Percentiles rank a stretch among this genome's conserved stretches.
Conservation (phyloP, 2,113 vertebrate species). For the Crotalus viridis region DNA sequence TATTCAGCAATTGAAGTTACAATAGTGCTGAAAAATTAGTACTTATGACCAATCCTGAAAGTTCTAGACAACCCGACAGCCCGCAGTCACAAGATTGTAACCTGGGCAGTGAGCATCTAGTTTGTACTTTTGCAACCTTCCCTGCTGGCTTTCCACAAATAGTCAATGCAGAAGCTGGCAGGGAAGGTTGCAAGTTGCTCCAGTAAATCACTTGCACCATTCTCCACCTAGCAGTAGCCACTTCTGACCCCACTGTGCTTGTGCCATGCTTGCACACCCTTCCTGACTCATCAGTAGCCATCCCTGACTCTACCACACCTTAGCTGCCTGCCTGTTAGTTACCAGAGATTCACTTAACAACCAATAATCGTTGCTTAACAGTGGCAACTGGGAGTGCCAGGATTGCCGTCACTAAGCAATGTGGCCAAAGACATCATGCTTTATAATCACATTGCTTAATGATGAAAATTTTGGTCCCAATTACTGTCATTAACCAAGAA, state of each 20-base stretch:
- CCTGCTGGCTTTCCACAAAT: neutral
- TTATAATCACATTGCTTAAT: neutral
- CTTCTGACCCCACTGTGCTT: neutral
- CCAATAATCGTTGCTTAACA: neutral
- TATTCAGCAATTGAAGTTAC: neutral
- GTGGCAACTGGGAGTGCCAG: neutral
- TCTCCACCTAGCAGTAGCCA: neutral
- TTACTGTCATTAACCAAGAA: neutral
- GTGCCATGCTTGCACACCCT: neutral
- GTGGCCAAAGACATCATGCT: neutral
- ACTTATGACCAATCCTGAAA: neutral
- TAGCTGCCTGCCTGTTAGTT: neutral
- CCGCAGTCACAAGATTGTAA: neutral
- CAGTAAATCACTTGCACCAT: neutral
- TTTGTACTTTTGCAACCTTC: neutral
- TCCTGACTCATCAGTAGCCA: neutral
- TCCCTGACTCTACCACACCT: neutral
- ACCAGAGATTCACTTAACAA: neutral
- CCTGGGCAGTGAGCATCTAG: neutral
- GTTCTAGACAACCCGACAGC: neutral
- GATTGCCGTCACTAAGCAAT: neutral
- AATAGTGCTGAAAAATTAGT: neutral
- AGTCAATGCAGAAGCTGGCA: neutral
- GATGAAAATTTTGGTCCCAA: neutral
- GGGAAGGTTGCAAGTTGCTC: neutral